These are phyloP conservation scores for Drosophila parabipectinata DNA, from an alignment of 1,140 invertebrate genomes.

Conservation along the genomic window DNA sequence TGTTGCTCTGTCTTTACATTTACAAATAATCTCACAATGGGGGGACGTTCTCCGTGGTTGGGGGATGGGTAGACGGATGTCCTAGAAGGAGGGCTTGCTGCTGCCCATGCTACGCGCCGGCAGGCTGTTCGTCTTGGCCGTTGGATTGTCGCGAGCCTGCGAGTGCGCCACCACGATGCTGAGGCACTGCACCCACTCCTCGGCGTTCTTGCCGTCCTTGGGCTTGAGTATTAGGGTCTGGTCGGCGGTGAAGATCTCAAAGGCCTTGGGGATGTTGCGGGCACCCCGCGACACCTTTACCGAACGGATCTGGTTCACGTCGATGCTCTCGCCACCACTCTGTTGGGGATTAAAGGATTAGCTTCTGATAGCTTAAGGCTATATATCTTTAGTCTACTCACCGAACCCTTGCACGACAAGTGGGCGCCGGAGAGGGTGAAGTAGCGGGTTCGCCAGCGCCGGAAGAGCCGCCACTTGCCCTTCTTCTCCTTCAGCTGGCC, in stretches of 20 bases:
- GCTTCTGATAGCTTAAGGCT: not conserved
- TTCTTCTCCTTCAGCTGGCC: constrained; percentile 98
- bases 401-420: constrained; percentile 93
- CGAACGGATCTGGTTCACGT: constrained; percentile 95
- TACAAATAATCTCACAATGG: constrained; percentile 81
- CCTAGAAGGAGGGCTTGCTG: constrained; percentile 81
- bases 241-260: constrained; percentile 97
- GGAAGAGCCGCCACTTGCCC: constrained; percentile 95
- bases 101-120: constrained; percentile 86
- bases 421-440: constrained; percentile 96
- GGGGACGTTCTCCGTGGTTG: constrained; percentile 1
- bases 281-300: constrained; percentile 94
- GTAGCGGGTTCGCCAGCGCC: constrained; percentile 95
- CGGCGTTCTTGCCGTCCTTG: constrained; percentile 96
- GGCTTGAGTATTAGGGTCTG: constrained; percentile 96
- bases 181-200: constrained; percentile 96
- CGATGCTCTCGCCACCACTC: constrained; percentile 90
- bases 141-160: constrained; percentile 88
- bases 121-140: constrained; percentile 88
- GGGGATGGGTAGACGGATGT: not conserved
- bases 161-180: constrained; percentile 94
- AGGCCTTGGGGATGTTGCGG: constrained; percentile 96
- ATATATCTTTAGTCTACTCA: constrained; percentile 84
- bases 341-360: constrained; percentile 66
- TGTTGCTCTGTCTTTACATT: constrained; percentile 72